phyloP scores from a whole-genome alignment of 2,797 vertebrate genomes.

The Eospalax fontanierii region DNA sequence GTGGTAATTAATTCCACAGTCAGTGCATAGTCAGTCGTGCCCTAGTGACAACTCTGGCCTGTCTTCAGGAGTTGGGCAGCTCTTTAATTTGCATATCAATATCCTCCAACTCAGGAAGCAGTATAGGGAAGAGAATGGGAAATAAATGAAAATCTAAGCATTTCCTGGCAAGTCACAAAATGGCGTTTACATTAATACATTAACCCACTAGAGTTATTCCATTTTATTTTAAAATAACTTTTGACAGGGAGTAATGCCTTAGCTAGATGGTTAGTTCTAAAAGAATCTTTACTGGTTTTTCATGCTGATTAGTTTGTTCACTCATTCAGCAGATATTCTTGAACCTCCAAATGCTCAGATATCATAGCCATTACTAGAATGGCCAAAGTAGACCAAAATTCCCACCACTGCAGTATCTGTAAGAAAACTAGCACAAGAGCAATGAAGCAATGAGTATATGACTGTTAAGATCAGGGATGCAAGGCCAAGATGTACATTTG shows the following conservation, averaged over 20 bases:
- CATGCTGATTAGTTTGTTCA: neutral
- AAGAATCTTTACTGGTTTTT: neutral
- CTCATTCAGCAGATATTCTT: neutral
- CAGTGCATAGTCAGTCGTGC: no score
- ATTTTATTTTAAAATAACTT: conserved; percentile 43
- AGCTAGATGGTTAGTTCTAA: neutral
- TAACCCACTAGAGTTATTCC: conserved; percentile 14
- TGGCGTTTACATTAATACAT: neutral
- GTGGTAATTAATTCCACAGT: neutral
- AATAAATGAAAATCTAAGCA: neutral
- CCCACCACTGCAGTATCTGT: neutral
- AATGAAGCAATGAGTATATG: neutral
- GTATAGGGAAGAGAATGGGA: neutral
- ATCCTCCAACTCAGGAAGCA: neutral
- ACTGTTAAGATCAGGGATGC: neutral
- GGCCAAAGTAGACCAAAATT: neutral
- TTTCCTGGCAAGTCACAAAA: neutral
- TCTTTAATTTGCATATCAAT: neutral
- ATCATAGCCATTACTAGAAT: neutral
- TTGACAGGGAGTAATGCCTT: neutral
- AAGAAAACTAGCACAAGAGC: neutral
- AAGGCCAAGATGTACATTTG: neutral
- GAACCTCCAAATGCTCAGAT: neutral
- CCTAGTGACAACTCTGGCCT: neutral
- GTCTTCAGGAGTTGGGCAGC: neutral